These are phyloP conservation scores for Ectobius pallidus DNA, from an alignment of 2,888 invertebrate genomes.

Conservation along the genomic window DNA sequence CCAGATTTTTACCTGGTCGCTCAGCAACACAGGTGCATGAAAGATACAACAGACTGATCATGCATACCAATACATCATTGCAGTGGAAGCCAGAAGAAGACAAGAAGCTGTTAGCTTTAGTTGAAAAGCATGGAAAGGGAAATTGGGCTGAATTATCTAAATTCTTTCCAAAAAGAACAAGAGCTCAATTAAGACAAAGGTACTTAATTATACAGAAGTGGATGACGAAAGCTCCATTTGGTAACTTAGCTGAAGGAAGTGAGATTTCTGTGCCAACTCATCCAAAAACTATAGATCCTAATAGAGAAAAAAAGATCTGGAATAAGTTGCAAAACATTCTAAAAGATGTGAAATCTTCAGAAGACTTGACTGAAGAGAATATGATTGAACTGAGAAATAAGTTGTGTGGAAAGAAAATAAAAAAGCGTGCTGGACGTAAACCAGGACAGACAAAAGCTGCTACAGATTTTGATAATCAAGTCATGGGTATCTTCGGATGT, in stretches of 20 bases:
- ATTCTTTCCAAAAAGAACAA: background rate
- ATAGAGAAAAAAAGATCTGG: background rate
- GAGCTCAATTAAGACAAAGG: background rate
- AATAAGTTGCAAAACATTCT: background rate
- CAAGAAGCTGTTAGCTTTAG: background rate
- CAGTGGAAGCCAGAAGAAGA: background rate
- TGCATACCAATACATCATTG: conserved; percentile 27
- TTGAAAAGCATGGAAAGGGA: background rate
- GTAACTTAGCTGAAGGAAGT: too few species aligned
- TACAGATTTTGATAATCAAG: background rate
- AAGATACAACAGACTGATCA: conserved; percentile 61
- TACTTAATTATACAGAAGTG: background rate
- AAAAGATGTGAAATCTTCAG: background rate
- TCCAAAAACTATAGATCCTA: background rate
- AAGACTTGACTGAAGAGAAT: background rate
- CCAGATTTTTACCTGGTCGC: conserved; percentile 66
- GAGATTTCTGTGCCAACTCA: background rate
- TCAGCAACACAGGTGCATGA: conserved; percentile 65
- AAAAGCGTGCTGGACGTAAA: background rate
- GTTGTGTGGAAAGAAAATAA: background rate
- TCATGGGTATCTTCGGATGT: background rate
- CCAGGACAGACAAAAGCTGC: background rate
- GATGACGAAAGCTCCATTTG: background rate
- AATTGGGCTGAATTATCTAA: background rate
- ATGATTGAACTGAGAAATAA: background rate